Conservation (phyloP, 2,888 invertebrate genomes). For the Pomacea canaliculata region DNA sequence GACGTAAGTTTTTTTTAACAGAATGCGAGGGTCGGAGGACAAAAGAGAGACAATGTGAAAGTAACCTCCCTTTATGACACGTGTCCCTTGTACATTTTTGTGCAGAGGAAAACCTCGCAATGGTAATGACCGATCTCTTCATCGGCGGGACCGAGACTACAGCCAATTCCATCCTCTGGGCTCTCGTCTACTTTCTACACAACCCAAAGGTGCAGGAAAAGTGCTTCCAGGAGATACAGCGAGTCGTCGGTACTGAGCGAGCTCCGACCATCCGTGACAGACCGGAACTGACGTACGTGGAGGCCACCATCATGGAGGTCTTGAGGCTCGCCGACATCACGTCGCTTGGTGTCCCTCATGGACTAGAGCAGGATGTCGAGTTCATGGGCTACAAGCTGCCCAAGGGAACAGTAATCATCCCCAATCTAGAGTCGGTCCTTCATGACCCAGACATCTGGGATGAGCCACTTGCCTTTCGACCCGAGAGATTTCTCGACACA, state of each 20-base stretch:
- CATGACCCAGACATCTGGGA: conserved; percentile 34
- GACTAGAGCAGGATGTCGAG: conserved; percentile 36
- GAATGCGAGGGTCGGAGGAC: too few relatives aligned
- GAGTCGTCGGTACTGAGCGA: conserved; percentile 59
- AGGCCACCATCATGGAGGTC: conserved; percentile 48
- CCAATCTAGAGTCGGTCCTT: conserved; percentile 39
- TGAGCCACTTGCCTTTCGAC: conserved; percentile 4
- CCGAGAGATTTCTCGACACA: conserved; percentile 41
- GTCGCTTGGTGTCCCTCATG: conserved; percentile 38
- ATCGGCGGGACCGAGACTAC: conserved; percentile 75
- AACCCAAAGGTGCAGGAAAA: conserved; percentile 76
- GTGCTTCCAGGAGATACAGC: conserved; percentile 30
- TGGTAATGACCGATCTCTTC: too few relatives aligned
- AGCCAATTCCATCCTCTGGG: conserved; percentile 88
- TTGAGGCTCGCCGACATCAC: conserved; percentile 46
- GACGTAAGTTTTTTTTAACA: too few relatives aligned
- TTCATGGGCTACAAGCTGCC: conserved; percentile 53
- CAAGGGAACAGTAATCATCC: conserved; percentile 36
- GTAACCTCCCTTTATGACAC: too few relatives aligned
- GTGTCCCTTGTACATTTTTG: too few relatives aligned
- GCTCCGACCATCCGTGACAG: conserved; percentile 30
- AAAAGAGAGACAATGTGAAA: too few relatives aligned
- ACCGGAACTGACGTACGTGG: conserved; percentile 34
- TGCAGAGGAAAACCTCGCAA: conserved; percentile 2
- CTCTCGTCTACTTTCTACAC: conserved; percentile 82